These are phyloP conservation scores for Julus scandinavius DNA, from an alignment of 2,888 invertebrate genomes.

Conservation along the genomic window DNA sequence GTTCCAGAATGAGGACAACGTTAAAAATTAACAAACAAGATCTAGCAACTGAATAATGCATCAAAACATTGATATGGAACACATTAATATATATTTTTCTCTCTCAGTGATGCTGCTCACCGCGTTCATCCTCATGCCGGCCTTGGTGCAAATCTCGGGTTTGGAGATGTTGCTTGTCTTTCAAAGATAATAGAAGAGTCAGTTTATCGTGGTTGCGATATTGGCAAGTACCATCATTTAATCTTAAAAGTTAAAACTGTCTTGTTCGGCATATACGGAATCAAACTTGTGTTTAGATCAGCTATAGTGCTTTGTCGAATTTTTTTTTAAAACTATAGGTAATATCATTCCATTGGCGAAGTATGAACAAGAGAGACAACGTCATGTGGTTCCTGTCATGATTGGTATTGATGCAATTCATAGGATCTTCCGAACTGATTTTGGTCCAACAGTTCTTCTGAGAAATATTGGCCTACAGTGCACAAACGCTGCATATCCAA, in stretches of 20 bases:
- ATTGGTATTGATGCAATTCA: conserved; percentile 45
- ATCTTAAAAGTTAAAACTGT: no score
- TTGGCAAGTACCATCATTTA: conserved; percentile 70
- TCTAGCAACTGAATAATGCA: no score
- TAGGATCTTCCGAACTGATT: conserved; percentile 40
- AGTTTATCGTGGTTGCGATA: conserved; percentile 77
- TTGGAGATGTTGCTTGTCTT: conserved; percentile 88
- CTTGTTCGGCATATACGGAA: no score
- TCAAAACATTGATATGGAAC: neutral
- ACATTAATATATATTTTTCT: neutral
- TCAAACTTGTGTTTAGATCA: no score
- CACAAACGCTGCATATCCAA: conserved; percentile 42
- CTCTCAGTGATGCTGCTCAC: conserved; percentile 75
- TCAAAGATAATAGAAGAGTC: conserved; percentile 77
- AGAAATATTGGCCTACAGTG: conserved; percentile 47
- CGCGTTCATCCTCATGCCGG: conserved; percentile 96
- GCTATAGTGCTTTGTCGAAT: no score
- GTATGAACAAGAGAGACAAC: conserved; percentile 37
- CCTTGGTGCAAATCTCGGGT: conserved; percentile 97
- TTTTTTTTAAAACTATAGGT: conserved; percentile 9
- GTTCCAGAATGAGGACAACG: no score
- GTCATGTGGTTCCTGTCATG: conserved; percentile 25
- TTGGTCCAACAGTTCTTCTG: conserved; percentile 14
- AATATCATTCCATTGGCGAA: neutral
- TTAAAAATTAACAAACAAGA: no score